Evolutionary conservation across 2,888 invertebrate genomes (phyloP).

Genomic region (Chrysina gloriosa): DNA sequence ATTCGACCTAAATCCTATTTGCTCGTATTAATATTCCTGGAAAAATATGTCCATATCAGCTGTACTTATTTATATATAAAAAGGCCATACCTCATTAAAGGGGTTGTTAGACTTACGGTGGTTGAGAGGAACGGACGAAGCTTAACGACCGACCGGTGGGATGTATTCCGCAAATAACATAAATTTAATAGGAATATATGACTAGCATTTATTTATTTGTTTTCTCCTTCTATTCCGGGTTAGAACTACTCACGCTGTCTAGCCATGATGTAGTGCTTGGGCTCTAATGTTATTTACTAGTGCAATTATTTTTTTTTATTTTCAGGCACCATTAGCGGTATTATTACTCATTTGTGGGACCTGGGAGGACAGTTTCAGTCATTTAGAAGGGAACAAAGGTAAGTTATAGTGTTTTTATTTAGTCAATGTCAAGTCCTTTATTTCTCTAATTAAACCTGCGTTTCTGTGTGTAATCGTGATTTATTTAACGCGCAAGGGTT

Average conservation of each 20-base stretch:
- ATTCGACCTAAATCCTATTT: too few species aligned
- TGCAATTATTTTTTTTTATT: constrained; percentile 32
- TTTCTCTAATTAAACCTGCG: constrained; percentile 12
- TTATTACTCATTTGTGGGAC: constrained; percentile 18
- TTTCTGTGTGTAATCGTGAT: constrained; percentile 12
- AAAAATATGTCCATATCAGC: too few species aligned
- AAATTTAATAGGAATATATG: neutral
- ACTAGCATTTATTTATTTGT: neutral
- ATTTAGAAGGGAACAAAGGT: constrained; percentile 15
- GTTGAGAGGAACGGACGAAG: too few species aligned
- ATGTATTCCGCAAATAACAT: neutral
- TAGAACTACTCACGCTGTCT: neutral
- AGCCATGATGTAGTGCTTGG: neutral
- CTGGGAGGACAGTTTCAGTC: constrained; percentile 7
- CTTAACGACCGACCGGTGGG: too few species aligned
- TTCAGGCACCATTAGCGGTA: constrained; percentile 32
- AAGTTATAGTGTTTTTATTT: constrained; percentile 22
- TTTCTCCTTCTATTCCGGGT: neutral
- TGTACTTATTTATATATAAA: too few species aligned
- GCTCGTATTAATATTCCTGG: too few species aligned
- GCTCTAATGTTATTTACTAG: constrained; percentile 34
- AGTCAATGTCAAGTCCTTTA: constrained; percentile 2
- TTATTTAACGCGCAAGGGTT: constrained; percentile 1
- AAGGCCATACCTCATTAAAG: too few species aligned
- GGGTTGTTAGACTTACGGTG: too few species aligned